Evolutionary conservation across 2,888 invertebrate genomes (phyloP), one percentile per base, ranked within the genome.

Genomic region (Julus scandinavius): DNA sequence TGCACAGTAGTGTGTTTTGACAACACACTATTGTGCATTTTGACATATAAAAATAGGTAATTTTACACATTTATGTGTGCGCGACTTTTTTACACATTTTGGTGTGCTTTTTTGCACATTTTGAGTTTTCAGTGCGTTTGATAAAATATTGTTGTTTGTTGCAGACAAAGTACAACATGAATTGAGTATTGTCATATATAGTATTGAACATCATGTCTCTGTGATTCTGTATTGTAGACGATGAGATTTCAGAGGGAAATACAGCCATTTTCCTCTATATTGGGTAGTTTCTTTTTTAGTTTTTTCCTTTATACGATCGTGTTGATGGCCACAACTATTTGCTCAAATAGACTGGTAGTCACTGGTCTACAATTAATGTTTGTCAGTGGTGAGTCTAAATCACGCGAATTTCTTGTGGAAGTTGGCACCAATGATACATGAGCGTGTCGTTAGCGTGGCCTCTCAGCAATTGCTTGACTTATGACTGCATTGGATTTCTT

Each of bases 341-440:
- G 80, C 38, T 80, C 38, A 80, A 80, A 80, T 80, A 38, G 80
- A 80, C 80, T 80, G 4, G 80, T 80, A 40, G 80, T 80, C 85
- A 85, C 45, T n/a, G 50, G 45, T 29, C 50, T 45, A 49, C 85
- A 85, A 85, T 85, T 85, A 85, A 85, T 85, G 85, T 50, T 85
- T 85, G 85, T 85, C 85, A 85, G 50, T 85, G 85, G 50, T 85
- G 85, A 49, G 20, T 85, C 50, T 85, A 85, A 85, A 85, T 85
- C 50, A 85, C 85, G 45, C 85, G 85, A 50, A 85, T 85, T 85
- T 85, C 45, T 29, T 85, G 85, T 85, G 20, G 85, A 5, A 85
- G 50, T 45, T 85, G 85, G 85, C 85, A 85, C 85, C 85, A 85
- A 85, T 85, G 85, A 85, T 85, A 85, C 85, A 85, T 85, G 85